Evolutionary conservation across 2,113 vertebrate species (phyloP), one percentile per base, ranked within the genome.

Genomic region (Sapayoa aenigma): DNA sequence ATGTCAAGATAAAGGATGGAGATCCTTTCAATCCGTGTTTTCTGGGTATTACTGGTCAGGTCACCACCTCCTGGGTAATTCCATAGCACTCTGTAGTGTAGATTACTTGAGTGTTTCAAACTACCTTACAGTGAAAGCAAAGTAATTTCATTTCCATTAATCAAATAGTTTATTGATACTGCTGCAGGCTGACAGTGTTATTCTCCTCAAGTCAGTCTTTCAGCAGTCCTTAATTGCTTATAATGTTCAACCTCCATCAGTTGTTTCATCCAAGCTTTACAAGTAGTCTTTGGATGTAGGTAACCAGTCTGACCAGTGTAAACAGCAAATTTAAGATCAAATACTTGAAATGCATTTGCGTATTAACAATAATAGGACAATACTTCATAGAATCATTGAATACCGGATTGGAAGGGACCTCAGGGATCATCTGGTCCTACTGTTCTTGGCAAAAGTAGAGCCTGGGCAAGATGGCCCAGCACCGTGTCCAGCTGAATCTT

Each of bases 81-180:
- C 55, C 0, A 0, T 30, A 50, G 19, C 28, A 39, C 63, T 81
- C 21, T 15, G 2, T 84, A 39, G 21, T 10, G 10, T 23, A 44
- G 47, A 44, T 84, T 18, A 66, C 25, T 72, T 31, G 24, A 39
- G 37, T 5, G 21, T n/a, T 80, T 52, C 50, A 62, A 86, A 12
- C 15, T 35, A 25, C 30, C 23, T 62, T 53, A 20, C 20, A 56
- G 9, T 25, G 58, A 68, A 84, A 73, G 35, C 27, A 67, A 59
- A 89, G 12, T 14, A 42, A 27, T 39, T 71, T 77, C 22, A n/a
- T 58, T 52, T 46, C 28, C 44, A 20, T 65, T 77, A 82, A 77
- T 71, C 1, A 2, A 24, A 76, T 82, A 46, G 33, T 6, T 42
- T 82, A 33, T 65, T 76, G 71, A 35, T 9, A 7, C 13, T n/a